A percentile compares a stretch with the other conserved stretches of the same genome.
Evolutionary conservation across 2,797 vertebrate genomes (phyloP).

Genomic region (Parauchenoglanis ngamensis): DNA sequence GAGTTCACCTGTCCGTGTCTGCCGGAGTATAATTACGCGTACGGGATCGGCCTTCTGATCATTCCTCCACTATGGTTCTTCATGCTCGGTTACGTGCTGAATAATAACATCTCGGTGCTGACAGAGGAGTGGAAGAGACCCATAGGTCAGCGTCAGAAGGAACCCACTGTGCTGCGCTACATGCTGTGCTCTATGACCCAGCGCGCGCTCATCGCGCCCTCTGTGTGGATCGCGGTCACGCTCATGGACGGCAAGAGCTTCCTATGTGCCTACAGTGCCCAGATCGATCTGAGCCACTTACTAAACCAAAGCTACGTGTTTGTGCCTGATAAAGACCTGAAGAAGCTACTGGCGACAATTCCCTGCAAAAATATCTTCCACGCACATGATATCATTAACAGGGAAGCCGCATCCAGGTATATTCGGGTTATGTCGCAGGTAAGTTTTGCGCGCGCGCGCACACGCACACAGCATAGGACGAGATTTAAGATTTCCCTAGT

Average conservation of each 20-base stretch:
- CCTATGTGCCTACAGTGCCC: slow-evolving; percentile 88
- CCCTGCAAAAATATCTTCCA: slow-evolving; percentile 88
- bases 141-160: slow-evolving; percentile 81
- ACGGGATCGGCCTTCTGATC: slow-evolving; percentile 87
- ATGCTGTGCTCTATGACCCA: slow-evolving; percentile 94
- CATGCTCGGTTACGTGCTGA: slow-evolving; percentile 90
- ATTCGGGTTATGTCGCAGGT: slow-evolving; percentile 96
- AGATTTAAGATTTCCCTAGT: background rate
- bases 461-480: background rate
- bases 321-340: slow-evolving; percentile 73
- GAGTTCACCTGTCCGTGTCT: slow-evolving; percentile 96
- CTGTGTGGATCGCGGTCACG: slow-evolving; percentile 90
- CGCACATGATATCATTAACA: slow-evolving; percentile 74
- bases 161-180: slow-evolving; percentile 86
- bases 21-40: slow-evolving; percentile 86
- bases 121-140: slow-evolving; percentile 94
- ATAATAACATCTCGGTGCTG: slow-evolving; percentile 94
- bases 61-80: slow-evolving; percentile 90
- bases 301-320: slow-evolving; percentile 70
- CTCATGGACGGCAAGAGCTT: slow-evolving; percentile 94
- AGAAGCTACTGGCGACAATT: slow-evolving; percentile 82
- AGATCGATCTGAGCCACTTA: slow-evolving; percentile 78
- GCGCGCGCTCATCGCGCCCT: slow-evolving; percentile 88
- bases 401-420: slow-evolving; percentile 82
- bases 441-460: slow-evolving; percentile 4